phyloP scores from a whole-genome alignment of 1,140 invertebrate species.

The Alviniconcha marisindica region DNA sequence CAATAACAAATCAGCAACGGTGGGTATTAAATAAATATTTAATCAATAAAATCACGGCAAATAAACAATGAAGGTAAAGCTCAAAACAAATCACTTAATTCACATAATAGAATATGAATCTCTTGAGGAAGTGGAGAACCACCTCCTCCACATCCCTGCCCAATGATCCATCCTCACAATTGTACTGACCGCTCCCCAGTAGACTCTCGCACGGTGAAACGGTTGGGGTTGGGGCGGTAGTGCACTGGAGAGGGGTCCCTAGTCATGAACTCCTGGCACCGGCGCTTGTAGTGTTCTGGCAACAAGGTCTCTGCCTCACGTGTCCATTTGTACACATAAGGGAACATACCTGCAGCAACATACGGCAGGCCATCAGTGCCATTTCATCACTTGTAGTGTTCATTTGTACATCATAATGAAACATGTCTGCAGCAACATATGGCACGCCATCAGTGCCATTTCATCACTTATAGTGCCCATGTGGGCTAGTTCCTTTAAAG shows the following conservation, averaged over 20 bases:
- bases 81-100: neutral
- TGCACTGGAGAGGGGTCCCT: constrained; percentile 88
- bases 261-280: constrained; percentile 90
- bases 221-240: constrained; percentile 85
- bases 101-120: neutral
- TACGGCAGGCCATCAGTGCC: neutral
- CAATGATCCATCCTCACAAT: neutral
- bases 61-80: neutral
- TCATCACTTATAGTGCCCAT: neutral
- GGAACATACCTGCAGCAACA: constrained; percentile 40
- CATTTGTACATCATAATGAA: neutral
- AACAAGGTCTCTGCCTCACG: constrained; percentile 73
- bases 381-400: neutral
- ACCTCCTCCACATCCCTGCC: constrained; percentile 50
- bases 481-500: neutral
- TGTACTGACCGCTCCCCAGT: constrained; percentile 82
- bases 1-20: too few species aligned
- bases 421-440: neutral
- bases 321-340: constrained; percentile 55
- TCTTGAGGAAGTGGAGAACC: constrained; percentile 46
- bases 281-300: constrained; percentile 91
- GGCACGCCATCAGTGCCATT: neutral
- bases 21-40: too few species aligned
- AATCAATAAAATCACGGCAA: neutral
- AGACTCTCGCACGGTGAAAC: constrained; percentile 84